A percentile compares a stretch with the other conserved stretches of the same genome.
These are phyloP conservation scores for Panopea generosa DNA, from an alignment of 2,888 invertebrate genomes.

Conservation along the genomic window DNA sequence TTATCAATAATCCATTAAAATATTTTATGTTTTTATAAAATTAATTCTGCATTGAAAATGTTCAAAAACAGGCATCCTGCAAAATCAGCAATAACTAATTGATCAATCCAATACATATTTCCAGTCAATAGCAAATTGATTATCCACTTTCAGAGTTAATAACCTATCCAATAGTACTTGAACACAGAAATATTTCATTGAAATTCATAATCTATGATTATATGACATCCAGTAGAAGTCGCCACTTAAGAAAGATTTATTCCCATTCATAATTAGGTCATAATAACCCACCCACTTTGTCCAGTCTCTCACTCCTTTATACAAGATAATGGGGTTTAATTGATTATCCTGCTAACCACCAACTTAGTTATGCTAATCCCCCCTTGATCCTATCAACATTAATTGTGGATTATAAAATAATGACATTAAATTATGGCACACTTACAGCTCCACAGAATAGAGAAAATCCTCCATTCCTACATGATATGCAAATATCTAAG, in stretches of 20 bases:
- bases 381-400: slow-evolving; percentile 11
- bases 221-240: background rate
- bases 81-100: no score
- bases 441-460: background rate
- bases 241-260: slow-evolving; percentile 2
- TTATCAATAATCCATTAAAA: no score
- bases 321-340: slow-evolving; percentile 18
- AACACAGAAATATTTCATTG: background rate
- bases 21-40: no score
- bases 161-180: no score
- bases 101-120: no score
- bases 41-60: no score
- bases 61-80: no score
- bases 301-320: background rate
- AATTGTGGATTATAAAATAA: background rate
- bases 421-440: background rate
- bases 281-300: slow-evolving; percentile 11
- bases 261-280: slow-evolving; percentile 17
- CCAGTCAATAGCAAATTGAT: no score
- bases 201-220: background rate
- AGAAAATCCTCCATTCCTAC: no score
- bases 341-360: slow-evolving; percentile 11
- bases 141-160: no score
- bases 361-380: background rate
- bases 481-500: no score